These are phyloP conservation scores for Phaedon cochleariae DNA, from an alignment of 2,888 invertebrate genomes.

Conservation along the genomic window DNA sequence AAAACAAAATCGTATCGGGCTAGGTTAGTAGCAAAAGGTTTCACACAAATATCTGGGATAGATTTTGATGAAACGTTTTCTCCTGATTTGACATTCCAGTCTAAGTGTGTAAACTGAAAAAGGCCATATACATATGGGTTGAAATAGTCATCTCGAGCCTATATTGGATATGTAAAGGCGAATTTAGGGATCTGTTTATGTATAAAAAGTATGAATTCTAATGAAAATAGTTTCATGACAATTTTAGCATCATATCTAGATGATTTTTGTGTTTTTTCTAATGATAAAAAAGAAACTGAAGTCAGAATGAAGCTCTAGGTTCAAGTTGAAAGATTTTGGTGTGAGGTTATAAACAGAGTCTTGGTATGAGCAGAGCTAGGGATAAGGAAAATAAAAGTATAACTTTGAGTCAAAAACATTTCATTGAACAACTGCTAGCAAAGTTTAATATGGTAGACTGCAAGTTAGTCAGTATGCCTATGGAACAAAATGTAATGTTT, in stretches of 20 bases:
- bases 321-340: slow-evolving; percentile 26
- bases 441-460: slow-evolving; percentile 22
- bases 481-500: slow-evolving; percentile 10
- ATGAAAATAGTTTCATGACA: slow-evolving; percentile 15
- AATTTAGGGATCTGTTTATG: slow-evolving; percentile 37
- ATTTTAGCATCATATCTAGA: slow-evolving; percentile 32
- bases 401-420: slow-evolving; percentile 32
- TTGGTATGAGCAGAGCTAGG: slow-evolving; percentile 31
- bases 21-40: slow-evolving; percentile 45
- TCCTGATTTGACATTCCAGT: background rate
- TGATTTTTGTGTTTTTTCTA: slow-evolving; percentile 41
- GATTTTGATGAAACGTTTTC: slow-evolving; percentile 29
- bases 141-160: slow-evolving; percentile 12
- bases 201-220: slow-evolving; percentile 21
- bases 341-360: slow-evolving; percentile 28
- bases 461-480: slow-evolving; percentile 22
- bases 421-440: slow-evolving; percentile 29
- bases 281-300: slow-evolving; percentile 24
- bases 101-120: background rate
- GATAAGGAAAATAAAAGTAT: slow-evolving; percentile 22
- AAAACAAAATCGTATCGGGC: slow-evolving; percentile 41
- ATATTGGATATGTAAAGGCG: slow-evolving; percentile 26
- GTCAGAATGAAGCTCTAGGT: slow-evolving; percentile 31
- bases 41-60: slow-evolving; percentile 39
- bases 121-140: slow-evolving; percentile 11